Base-by-base conservation (phyloP, 35 echinoderm and acorn worm genomes). In the Heliocidaris tuberculata region DNA sequence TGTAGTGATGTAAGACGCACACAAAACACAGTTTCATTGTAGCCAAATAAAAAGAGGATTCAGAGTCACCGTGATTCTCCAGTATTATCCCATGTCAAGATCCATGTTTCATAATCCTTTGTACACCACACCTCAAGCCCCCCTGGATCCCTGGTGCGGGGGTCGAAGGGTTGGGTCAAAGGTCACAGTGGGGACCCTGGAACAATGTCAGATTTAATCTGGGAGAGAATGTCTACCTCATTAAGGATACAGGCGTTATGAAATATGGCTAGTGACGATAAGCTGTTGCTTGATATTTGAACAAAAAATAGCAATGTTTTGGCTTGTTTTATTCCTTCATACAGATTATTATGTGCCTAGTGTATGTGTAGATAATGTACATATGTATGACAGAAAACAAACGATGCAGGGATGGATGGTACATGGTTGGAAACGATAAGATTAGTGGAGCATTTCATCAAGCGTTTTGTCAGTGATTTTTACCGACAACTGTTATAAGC, bases 201-300 rank as follows among this genome's bases (percentile, higher is more conserved):
- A 88, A 88, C 47, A 48, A 35, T 88, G 86, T 88, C 86, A 88
- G 31, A 88, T 88, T 88, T 88, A 32, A 88, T 88, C 86, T 88
- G 13, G 86, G 31, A 1, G 10, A 48, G 86, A 88, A 88, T 88
- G 86, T 88, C 86, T 11, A 88, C 13, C 86, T 88, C 86, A 88
- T 88, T 88, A 88, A 70, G 17, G 31, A 88, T 42, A 21, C 86
- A 32, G 19, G 31, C 86, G 86, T 88, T 48, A 88, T 88, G 1
- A 88, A 88, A 35, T 32, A 21, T 35, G 86, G 30, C 31, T 48
- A 10, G 13, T 15, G 86, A 31, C 32, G 86, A 88, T 88, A 88
- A 88, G 60, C 60, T 70, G 16, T 16, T 24, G 60, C 24, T 70
- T 24, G 2, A 27, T 70, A 70, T 6, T 21, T 10, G 12, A 52